These are phyloP conservation scores for Paratilapia polleni DNA, from an alignment of 2,113 vertebrate species.

Conservation along the genomic window DNA sequence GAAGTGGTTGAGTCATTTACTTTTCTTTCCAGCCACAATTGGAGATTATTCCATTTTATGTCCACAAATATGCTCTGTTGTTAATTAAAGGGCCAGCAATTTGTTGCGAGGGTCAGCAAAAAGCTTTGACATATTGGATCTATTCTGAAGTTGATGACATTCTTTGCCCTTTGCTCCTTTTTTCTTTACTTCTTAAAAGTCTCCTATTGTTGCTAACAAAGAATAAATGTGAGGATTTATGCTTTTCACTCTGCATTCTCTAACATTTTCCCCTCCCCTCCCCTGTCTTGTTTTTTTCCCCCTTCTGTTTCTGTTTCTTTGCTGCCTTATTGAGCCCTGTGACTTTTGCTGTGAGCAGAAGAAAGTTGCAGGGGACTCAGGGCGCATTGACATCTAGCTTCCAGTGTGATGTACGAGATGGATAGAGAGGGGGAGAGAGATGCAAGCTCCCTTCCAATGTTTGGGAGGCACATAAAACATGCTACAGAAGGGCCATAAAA, in stretches of 20 bases:
- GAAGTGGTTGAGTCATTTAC: slow-evolving; percentile 53
- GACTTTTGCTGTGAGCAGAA: slow-evolving; percentile 32
- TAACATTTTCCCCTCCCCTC: neutral
- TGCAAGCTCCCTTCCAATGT: slow-evolving; percentile 44
- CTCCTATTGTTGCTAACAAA: neutral
- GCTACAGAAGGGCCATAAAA: slow-evolving; percentile 61
- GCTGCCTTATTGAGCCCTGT: slow-evolving; percentile 35
- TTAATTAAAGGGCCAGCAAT: slow-evolving; percentile 50
- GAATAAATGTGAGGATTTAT: neutral
- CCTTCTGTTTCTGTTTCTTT: neutral
- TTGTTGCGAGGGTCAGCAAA: slow-evolving; percentile 52
- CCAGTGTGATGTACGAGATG: slow-evolving; percentile 65
- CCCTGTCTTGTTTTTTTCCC: neutral
- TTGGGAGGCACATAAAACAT: slow-evolving; percentile 68
- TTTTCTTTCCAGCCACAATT: slow-evolving; percentile 57
- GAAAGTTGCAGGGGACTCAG: slow-evolving; percentile 45
- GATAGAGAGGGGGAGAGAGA: slow-evolving; percentile 26
- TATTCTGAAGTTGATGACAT: slow-evolving; percentile 29
- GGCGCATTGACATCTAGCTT: slow-evolving; percentile 58
- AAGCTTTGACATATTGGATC: slow-evolving; percentile 39
- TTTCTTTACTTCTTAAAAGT: neutral
- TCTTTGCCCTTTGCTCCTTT: neutral
- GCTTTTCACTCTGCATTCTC: neutral
- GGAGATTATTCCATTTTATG: slow-evolving; percentile 58
- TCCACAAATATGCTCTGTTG: slow-evolving; percentile 57